Percentiles rank a stretch among this genome's conserved stretches.
Evolutionary conservation across 2,888 invertebrate species (phyloP).

Genomic region (Saturnia japonica): DNA sequence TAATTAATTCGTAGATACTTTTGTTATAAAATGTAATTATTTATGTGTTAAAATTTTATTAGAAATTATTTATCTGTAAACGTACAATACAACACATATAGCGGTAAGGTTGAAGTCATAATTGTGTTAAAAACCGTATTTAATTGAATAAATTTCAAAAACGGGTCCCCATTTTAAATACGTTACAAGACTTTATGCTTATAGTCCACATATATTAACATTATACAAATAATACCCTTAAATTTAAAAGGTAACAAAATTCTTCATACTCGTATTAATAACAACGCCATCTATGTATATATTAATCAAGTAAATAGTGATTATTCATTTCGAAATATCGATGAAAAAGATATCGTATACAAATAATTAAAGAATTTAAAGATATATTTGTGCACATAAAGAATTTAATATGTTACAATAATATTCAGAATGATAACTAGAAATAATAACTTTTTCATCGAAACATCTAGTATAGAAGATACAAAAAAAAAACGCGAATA

Average conservation of each 20-base stretch:
- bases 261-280: background rate
- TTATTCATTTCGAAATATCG: constrained; percentile 36
- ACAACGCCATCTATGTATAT: constrained; percentile 35
- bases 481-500: background rate
- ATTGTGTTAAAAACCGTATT: background rate
- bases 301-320: constrained; percentile 11
- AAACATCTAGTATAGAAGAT: background rate
- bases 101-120: background rate
- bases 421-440: background rate
- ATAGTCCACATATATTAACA: background rate
- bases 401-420: background rate
- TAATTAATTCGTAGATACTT: background rate
- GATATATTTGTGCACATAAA: background rate
- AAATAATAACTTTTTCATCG: background rate
- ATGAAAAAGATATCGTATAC: background rate
- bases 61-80: background rate
- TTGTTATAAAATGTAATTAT: background rate
- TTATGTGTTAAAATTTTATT: background rate
- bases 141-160: background rate
- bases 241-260: background rate
- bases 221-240: background rate
- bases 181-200: background rate
- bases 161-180: background rate
- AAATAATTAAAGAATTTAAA: background rate
- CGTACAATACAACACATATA: background rate